Evolutionary conservation across 2,888 invertebrate species (phyloP), one percentile per base, ranked within the genome.

Genomic region (Tenthredo scrophulariae): DNA sequence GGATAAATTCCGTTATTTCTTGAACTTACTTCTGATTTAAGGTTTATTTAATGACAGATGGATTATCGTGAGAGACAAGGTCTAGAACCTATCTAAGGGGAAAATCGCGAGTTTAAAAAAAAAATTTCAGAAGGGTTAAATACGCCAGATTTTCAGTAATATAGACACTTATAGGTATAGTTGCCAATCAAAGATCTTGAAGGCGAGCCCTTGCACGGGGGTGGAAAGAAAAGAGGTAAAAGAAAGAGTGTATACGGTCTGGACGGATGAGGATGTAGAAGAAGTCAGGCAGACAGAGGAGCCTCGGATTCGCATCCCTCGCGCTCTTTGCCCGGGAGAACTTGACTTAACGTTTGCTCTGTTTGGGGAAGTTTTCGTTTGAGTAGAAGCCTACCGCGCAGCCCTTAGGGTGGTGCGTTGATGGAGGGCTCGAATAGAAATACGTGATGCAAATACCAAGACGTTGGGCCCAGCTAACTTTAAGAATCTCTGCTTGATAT

Each of bases 351-450:
- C 83, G 83, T 83, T 83, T 83, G 46, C 83, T 83, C 83, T 83
- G 83, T 84, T 75, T 74, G 84, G 67, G 54, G 74, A 84, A 84
- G 72, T 84, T 84, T 84, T 84, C 84, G 84, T 84, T 84, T 84
- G 84, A 84, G 84, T 75, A 72, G 72, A 84, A 84, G 37, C 84
- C 84, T 84, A 40, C 80, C 62, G 80, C 84, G 84, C 67, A 84
- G 67, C 70, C 70, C 67, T 84, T 62, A 67, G 62, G 80, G 80
- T 40, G 80, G 79, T 84, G 80, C 82, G 82, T 82, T 82, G 82
- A 85, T 85, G 85, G 85, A 85, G 75, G 84, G 79, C 67, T 84
- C 67, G 84, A 79, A 85, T 80, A 85, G 82, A 85, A 85, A 82
- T 85, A 85, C 85, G 85, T 85, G 85, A 85, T 85, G 82, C 70